Evolutionary conservation across 2,797 vertebrate species (phyloP), one percentile per base, ranked within the genome.

Genomic region (Menidia menidia): DNA sequence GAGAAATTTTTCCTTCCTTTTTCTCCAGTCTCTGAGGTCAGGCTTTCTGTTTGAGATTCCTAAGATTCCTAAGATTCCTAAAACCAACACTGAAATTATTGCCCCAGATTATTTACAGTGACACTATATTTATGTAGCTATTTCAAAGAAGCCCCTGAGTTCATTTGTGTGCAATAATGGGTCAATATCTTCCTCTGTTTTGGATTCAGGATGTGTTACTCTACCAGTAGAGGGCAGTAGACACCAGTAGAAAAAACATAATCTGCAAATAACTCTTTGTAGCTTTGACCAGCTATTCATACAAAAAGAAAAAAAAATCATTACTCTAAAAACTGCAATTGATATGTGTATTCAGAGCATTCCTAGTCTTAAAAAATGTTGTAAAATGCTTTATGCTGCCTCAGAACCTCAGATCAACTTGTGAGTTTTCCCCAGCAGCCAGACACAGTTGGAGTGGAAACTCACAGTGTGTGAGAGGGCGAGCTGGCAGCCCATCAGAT

Each of bases 181-280:
- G n/a, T 64, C 35, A 51, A 64, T 18, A 7, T 73, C 44, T 63
- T 1, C 6, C n/a, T 6, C 9, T n/a, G 16, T 9, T 19, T 2
- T 51, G 33, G 4, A 13, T 39, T 60, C 16, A 52, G 3, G 41
- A 7, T 18, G 14, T 59, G 12, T 47, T 18, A 33, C 19, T 62
- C 43, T 57, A n/a, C 0, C 0, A 19, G 10, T 77, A 86, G 89
- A 67, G 78, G 89, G 89, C 79, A 89, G 81, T 84, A 90, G 64
- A 92, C 78, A 79, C 85, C 77, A 90, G 25, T 2, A 65, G 65
- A 42, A 39, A 81, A 78, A 71, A 45, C n/a, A 25, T 53, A 10
- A 30, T 12, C 8, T 60, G 8, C 2, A 62, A 47, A 4, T 11
- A 11, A 12, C 25, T 39, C 35, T 10, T 73, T 62, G 77, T 58